These are phyloP conservation scores for Melanotaenia maccullochi DNA, from an alignment of 2,797 vertebrate species.

Conservation along the genomic window DNA sequence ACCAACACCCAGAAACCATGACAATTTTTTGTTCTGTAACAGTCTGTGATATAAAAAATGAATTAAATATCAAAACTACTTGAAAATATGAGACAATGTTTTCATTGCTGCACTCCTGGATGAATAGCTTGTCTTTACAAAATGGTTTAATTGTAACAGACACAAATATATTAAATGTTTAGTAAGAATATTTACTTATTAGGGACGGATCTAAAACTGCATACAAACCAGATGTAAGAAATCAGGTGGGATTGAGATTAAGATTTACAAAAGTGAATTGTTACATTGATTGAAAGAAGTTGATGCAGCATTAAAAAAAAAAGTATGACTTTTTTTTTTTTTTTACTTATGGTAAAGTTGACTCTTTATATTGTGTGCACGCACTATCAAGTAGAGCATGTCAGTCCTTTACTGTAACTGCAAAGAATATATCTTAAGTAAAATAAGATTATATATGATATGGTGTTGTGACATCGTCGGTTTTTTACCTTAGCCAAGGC, in stretches of 20 bases:
- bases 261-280: conserved; percentile 21
- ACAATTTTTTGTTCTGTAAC: conserved; percentile 9
- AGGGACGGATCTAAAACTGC: conserved; percentile 33
- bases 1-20: too few relatives aligned
- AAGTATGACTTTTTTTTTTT: too few relatives aligned
- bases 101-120: conserved; percentile 29
- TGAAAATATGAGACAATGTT: conserved; percentile 3
- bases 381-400: too few relatives aligned
- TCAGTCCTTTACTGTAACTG: too few relatives aligned
- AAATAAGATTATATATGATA: too few relatives aligned
- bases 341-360: too few relatives aligned
- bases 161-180: conserved; percentile 22
- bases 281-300: background rate
- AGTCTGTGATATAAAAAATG: conserved; percentile 1
- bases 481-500: too few relatives aligned
- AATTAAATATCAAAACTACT: conserved; percentile 8
- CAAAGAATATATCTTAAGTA: too few relatives aligned
- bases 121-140: conserved; percentile 4
- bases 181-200: conserved; percentile 17
- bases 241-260: background rate
- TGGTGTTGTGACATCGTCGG: too few relatives aligned
- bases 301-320: too few relatives aligned
- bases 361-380: too few relatives aligned
- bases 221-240: conserved; percentile 13
- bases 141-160: conserved; percentile 25